Evolutionary conservation across 35 echinoderm and acorn worm species (phyloP), one percentile per base, ranked within the genome.

Genomic region (Lytechinus variegatus): DNA sequence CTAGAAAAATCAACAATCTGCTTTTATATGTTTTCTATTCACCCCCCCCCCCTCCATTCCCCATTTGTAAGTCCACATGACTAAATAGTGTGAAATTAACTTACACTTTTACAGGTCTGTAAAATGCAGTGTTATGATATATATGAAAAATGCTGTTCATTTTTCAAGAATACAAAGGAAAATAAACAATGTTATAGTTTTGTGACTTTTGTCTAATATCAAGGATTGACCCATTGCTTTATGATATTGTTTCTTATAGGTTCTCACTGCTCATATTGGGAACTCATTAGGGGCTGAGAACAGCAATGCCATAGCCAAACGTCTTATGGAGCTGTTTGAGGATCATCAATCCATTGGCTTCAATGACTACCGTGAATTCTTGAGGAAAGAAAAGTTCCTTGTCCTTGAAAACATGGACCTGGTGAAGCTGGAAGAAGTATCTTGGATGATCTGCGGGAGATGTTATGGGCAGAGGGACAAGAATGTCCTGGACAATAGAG

Each of bases 201-300:
- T 44, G 33, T 44, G n/a, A n/a, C n/a, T n/a, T n/a, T n/a, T n/a
- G n/a, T n/a, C n/a, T 2, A 44, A 44, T 44, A 44, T 44, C 33
- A 44, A 44, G 33, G 27, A 86, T n/a, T 28, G 27, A 58, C 4
- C 52, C 52, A 44, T 44, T 44, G 33, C 56, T 58, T 7, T 58
- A 11, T 58, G 56, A 9, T 13, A 9, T 58, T 9, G 56, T 86
- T 94, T 86, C 44, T 92, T 56, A 86, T 89, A 97, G 96, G 92
- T 97, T 19, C 86, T 97, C 54, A 97, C 96, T 27, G 96, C 95
- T 53, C 96, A 97, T 92, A 94, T 97, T 9, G 97, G 95, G 27
- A 87, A 94, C 89, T 96, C 97, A 10, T 44, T 97, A 8, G 97
- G 97, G 4, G 60, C 93, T 27, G 54, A 94, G 11, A 96, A 96